Percentiles rank a stretch among this genome's conserved stretches.
These are phyloP conservation scores for Colius striatus DNA, from an alignment of 2,113 vertebrate genomes.

Conservation along the genomic window DNA sequence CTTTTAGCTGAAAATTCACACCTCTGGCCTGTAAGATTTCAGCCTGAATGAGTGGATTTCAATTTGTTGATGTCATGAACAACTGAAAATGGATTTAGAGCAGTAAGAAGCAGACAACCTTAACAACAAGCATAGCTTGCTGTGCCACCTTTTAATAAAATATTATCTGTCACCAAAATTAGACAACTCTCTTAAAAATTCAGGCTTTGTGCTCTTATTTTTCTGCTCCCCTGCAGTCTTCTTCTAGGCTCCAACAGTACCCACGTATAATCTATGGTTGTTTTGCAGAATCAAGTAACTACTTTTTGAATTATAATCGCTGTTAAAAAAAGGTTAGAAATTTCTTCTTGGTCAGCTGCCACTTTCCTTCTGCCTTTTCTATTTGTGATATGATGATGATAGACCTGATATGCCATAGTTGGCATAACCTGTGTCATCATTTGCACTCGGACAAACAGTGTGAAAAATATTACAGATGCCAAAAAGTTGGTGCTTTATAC, in stretches of 20 bases:
- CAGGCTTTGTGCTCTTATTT: neutral
- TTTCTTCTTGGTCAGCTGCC: constrained; percentile 44
- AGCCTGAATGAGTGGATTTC: neutral
- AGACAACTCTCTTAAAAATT: constrained; percentile 25
- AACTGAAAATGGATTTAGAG: neutral
- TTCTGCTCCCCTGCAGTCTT: neutral
- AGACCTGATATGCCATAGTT: neutral
- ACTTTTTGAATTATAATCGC: constrained; percentile 6
- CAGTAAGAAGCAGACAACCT: neutral
- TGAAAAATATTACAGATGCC: neutral
- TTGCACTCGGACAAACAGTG: neutral
- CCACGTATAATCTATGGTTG: neutral
- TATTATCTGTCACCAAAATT: constrained; percentile 38
- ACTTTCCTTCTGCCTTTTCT: neutral
- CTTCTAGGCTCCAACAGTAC: neutral
- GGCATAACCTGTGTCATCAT: neutral
- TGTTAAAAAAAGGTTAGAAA: neutral
- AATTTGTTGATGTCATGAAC: neutral
- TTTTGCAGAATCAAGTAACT: constrained; percentile 6
- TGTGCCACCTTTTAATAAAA: constrained; percentile 31
- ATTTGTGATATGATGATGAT: neutral
- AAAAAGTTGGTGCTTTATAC: neutral
- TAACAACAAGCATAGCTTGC: neutral
- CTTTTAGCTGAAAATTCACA: neutral
- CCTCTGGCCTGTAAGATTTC: neutral